Base-by-base conservation (phyloP, 2,797 vertebrate species). In the Bryconaethiops microstoma region DNA sequence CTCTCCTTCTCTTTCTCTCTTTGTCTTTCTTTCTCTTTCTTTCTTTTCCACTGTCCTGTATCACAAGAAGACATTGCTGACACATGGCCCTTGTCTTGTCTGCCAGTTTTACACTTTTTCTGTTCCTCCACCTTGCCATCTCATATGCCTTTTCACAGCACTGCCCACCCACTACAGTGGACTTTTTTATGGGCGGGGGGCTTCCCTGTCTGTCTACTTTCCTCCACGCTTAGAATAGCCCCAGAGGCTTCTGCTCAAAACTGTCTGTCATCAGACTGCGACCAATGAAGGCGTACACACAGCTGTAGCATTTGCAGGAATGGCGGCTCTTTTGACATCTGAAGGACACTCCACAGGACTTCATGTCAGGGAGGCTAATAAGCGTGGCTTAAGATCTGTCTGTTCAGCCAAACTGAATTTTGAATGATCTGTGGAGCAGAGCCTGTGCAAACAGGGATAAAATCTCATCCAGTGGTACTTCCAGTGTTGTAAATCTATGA, bases 161-260 rank as follows among this genome's bases (percentile, higher is more conserved):
- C 83, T 54, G 82, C 82, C 82, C 83, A 79, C 84, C 85, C 84
- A 70, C 54, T 13, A 39, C 82, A 79, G 85, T 80, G 73, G 80
- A 80, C 75, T 81, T 64, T 40, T 75, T 83, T 86, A 86, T 81
- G 35, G 65, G 63, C n/a, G n/a, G 74, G 54, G 70, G 9, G 55
- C 29, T 78, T 79, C 77, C 85, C 71, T 82, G 73, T 14, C 8
- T 83, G 86, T 74, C 69, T 79, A 84, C 87, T 87, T 86, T 87
- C 86, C 74, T 82, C 82, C 63, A 79, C 87, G 90, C 90, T 87
- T 84, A 88, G 90, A 88, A 91, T 85, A 89, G 84, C 85, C 50
- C 81, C 83, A 85, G 72, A 88, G 73, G 76, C 70, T 76, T 75
- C 10, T 1, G 14, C 71, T 74, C 71, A 57, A 63, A 72, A 54